These are phyloP conservation scores for Drosophila malerkotliana DNA, from an alignment of 1,140 invertebrate species.

Conservation along the genomic window DNA sequence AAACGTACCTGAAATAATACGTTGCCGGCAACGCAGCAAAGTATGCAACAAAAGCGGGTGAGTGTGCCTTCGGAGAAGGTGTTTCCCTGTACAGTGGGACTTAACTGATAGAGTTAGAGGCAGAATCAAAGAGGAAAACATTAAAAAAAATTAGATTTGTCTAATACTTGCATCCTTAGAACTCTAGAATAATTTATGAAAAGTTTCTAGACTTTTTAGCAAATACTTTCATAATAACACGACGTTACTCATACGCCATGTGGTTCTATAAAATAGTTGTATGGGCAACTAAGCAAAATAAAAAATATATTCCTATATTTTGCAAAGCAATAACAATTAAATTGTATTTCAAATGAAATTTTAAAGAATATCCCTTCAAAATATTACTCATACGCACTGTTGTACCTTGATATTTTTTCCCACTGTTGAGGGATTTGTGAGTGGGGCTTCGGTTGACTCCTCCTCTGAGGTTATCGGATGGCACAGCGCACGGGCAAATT, in stretches of 20 bases:
- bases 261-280: not conserved
- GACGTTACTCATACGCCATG: not conserved
- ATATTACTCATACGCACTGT: slow-evolving; percentile 1
- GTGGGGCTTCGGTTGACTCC: not conserved
- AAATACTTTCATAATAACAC: too few species aligned
- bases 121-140: too few species aligned
- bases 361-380: not conserved
- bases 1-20: slow-evolving; percentile 81
- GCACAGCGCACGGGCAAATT: slow-evolving; percentile 67
- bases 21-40: slow-evolving; percentile 55
- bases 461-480: slow-evolving; percentile 53
- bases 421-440: not conserved
- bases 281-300: too few species aligned
- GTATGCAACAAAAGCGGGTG: slow-evolving; percentile 47
- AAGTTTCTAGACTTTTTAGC: too few species aligned
- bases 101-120: not conserved
- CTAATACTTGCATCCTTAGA: too few species aligned
- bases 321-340: too few species aligned
- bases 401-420: not conserved
- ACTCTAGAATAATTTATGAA: too few species aligned
- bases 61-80: not conserved
- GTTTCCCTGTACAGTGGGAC: not conserved
- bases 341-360: too few species aligned
- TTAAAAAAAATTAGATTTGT: too few species aligned
- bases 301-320: too few species aligned